Percentiles rank a stretch among this genome's conserved stretches.
These are phyloP conservation scores for Psephotus haematonotus DNA, from an alignment of 2,113 vertebrate genomes.

Conservation along the genomic window DNA sequence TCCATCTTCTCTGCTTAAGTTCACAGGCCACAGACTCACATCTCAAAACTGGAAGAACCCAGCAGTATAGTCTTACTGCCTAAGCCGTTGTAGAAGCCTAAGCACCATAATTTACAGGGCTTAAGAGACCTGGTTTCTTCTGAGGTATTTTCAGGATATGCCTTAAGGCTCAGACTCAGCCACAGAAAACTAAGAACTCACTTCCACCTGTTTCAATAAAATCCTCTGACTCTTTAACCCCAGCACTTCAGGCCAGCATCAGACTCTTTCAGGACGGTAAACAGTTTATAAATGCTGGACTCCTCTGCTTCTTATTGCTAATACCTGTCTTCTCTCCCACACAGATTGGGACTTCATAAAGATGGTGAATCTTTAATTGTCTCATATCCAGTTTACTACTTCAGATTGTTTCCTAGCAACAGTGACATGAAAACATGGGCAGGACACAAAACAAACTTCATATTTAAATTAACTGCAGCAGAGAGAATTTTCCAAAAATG, in stretches of 20 bases:
- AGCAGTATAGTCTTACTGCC: background rate
- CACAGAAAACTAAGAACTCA: background rate
- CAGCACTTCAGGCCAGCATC: background rate
- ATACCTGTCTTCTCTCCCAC: background rate
- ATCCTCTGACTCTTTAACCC: background rate
- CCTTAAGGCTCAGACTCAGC: background rate
- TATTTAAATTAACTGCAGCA: background rate
- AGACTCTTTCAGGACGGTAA: background rate
- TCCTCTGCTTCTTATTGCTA: background rate
- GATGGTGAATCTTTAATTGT: background rate
- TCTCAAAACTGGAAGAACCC: background rate
- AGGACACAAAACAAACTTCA: background rate
- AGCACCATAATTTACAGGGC: background rate
- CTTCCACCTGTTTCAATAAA: background rate
- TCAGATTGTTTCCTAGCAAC: background rate
- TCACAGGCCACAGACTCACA: background rate
- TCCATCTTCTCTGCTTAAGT: background rate
- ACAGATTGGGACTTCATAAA: background rate
- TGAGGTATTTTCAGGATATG: background rate
- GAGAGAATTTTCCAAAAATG: background rate
- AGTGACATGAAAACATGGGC: background rate
- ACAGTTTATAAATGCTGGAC: background rate
- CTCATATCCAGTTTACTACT: background rate
- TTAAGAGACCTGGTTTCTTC: background rate
- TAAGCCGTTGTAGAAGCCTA: background rate